Evolutionary conservation across 2,888 invertebrate genomes (phyloP).

Genomic region (Parnassius orleans): DNA sequence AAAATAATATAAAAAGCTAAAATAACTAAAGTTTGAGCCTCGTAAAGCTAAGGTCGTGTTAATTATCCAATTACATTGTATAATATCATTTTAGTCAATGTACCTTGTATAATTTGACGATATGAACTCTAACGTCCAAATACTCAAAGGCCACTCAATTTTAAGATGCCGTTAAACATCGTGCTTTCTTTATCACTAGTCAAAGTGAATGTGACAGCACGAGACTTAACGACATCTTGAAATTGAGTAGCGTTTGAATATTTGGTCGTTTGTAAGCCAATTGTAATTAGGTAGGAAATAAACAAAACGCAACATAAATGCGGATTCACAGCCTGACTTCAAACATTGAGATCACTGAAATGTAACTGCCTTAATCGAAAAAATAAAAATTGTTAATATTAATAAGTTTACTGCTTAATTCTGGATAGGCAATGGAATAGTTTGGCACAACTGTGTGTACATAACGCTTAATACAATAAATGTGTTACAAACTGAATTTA

Average conservation of each 20-base stretch:
- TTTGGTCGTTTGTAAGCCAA: background rate
- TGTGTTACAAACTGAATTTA: background rate
- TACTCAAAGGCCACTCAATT: no score
- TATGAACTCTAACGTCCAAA: background rate
- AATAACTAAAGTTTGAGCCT: constrained; percentile 52
- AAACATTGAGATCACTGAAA: constrained; percentile 16
- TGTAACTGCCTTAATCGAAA: constrained; percentile 7
- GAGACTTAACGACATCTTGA: no score
- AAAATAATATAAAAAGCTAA: no score
- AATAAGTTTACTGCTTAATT: no score
- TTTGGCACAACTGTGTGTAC: constrained; percentile 37
- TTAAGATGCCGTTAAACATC: no score
- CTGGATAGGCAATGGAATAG: constrained; percentile 16
- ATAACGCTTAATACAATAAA: background rate
- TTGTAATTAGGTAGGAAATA: background rate
- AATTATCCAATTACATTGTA: constrained; percentile 5
- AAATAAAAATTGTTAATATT: background rate
- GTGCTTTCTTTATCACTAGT: no score
- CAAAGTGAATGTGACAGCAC: no score
- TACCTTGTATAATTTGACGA: constrained; percentile 1
- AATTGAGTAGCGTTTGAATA: no score
- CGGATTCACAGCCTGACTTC: constrained; percentile 19
- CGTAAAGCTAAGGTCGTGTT: constrained; percentile 67
- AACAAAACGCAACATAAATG: background rate
- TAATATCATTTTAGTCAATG: constrained; percentile 9